Percentiles rank a stretch among this genome's conserved stretches.
Evolutionary conservation across 1,140 invertebrate genomes (phyloP).

Genomic region (Parapsyche elsis): DNA sequence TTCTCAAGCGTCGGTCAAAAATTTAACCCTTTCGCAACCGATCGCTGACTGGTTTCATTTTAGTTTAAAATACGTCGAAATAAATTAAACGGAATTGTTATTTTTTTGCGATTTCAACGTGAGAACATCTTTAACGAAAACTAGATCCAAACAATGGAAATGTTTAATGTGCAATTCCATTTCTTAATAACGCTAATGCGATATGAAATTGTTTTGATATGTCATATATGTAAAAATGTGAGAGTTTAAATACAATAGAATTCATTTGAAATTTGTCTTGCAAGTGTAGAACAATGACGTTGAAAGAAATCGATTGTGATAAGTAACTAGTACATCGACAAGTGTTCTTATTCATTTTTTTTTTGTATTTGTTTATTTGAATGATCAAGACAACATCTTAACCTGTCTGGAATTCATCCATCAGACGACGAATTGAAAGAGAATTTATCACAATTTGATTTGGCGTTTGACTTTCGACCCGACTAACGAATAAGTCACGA

Average conservation of each 20-base stretch:
- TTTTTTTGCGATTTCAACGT: constrained; percentile 3
- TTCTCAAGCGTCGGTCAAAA: background rate
- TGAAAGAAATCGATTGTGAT: no score
- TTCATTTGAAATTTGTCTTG: no score
- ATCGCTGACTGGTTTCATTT: background rate
- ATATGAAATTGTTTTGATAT: constrained; percentile 12
- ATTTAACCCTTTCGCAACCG: constrained; percentile 18
- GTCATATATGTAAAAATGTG: constrained; percentile 7
- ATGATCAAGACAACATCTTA: background rate
- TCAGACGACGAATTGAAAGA: background rate
- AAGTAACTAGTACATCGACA: no score
- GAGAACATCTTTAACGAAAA: background rate
- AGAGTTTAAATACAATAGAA: no score
- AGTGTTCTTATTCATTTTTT: no score
- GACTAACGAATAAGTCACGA: constrained; percentile 18
- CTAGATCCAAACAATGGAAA: background rate
- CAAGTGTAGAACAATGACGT: no score
- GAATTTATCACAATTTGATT: constrained; percentile 5
- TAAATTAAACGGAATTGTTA: constrained; percentile 2
- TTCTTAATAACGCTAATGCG: background rate
- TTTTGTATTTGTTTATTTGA: no score
- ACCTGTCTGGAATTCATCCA: background rate
- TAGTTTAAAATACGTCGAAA: background rate
- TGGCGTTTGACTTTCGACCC: background rate
- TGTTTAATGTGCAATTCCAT: background rate